Conservation (phyloP, 2,888 invertebrate species). For the Harpagoxenus sublaevis region DNA sequence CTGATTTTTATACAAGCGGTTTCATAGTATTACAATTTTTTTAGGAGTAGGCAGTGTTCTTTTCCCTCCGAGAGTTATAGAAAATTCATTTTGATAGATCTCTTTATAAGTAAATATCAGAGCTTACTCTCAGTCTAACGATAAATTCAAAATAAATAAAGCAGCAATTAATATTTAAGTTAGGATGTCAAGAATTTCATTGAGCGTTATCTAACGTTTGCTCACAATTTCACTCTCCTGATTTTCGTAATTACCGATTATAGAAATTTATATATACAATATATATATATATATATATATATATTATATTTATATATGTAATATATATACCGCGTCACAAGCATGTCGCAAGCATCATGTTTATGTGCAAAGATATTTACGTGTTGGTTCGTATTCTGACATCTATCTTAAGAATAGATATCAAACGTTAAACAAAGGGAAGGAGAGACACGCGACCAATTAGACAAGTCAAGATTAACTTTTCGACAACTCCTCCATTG, state of each 20-base stretch:
- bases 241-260: constrained; percentile 28
- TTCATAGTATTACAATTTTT: constrained; percentile 63
- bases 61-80: constrained; percentile 64
- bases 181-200: constrained; percentile 14
- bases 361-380: constrained; percentile 46
- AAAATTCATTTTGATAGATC: constrained; percentile 67
- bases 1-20: constrained; percentile 58
- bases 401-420: constrained; percentile 58
- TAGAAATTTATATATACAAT: no score
- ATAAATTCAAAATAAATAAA: constrained; percentile 59
- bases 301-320: neutral
- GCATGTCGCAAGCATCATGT: constrained; percentile 33
- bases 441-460: constrained; percentile 43
- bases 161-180: constrained; percentile 48
- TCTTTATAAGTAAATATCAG: constrained; percentile 62
- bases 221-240: constrained; percentile 40
- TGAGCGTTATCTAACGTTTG: constrained; percentile 33
- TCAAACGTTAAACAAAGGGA: constrained; percentile 56
- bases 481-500: constrained; percentile 77
- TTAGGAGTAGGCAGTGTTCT: constrained; percentile 71
- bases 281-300: constrained; percentile 32
- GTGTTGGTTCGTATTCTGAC: constrained; percentile 46
- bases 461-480: constrained; percentile 79
- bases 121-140: constrained; percentile 58
- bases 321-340: constrained; percentile 18